Evolutionary conservation across 2,888 invertebrate species (phyloP).

Genomic region (Spicauda simplicius): DNA sequence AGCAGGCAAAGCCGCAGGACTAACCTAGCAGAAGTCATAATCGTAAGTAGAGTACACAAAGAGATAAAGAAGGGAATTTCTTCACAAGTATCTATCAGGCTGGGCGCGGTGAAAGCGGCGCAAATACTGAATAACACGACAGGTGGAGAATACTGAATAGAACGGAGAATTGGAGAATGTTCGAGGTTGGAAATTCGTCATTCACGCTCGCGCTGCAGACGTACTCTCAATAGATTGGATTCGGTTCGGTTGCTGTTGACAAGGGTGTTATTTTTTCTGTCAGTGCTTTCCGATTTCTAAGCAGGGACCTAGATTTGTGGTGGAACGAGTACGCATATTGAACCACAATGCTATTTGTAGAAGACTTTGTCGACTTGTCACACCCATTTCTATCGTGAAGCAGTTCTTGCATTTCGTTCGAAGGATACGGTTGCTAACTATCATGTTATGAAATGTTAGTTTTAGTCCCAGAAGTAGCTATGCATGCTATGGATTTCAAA

Average conservation of each 20-base stretch:
- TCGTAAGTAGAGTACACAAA: background rate
- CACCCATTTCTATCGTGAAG: no score
- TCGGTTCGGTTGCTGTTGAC: constrained; percentile 53
- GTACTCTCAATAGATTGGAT: constrained; percentile 65
- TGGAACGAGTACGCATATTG: no score
- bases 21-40: no score
- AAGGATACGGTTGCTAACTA: no score
- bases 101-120: background rate
- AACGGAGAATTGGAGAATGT: constrained; percentile 19
- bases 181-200: constrained; percentile 44
- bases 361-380: no score
- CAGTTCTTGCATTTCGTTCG: no score
- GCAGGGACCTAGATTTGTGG: no score
- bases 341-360: no score
- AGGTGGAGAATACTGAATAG: constrained; percentile 26
- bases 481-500: no score
- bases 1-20: no score
- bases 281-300: background rate
- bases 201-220: constrained; percentile 49
- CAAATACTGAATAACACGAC: constrained; percentile 17
- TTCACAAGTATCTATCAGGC: constrained; percentile 11
- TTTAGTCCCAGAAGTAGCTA: no score
- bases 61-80: constrained; percentile 3
- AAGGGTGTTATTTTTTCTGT: background rate
- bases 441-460: no score